A percentile compares a stretch with the other conserved stretches of the same genome.
Conservation (phyloP, 1,140 invertebrate species). For the Fopius arisanus region DNA sequence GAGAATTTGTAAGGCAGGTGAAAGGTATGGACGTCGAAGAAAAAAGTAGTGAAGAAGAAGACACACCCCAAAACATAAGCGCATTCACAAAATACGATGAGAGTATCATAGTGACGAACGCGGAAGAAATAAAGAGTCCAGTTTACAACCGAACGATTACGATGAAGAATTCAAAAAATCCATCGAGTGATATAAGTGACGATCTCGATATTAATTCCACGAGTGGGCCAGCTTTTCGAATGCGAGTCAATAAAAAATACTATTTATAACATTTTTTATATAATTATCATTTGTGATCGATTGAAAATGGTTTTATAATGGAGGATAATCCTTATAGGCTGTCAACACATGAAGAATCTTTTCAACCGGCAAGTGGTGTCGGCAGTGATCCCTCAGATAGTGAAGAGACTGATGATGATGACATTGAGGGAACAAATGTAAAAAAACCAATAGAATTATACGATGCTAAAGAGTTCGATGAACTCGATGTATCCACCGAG, state of each 20-base stretch:
- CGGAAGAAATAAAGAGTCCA: constrained; percentile 57
- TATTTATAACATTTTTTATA: background rate
- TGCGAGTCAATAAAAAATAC: constrained; percentile 35
- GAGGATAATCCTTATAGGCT: constrained; percentile 29
- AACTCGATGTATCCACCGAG: constrained; percentile 82
- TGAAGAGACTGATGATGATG: constrained; percentile 57
- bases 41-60: constrained; percentile 49
- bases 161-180: constrained; percentile 37
- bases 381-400: constrained; percentile 56
- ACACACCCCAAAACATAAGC: constrained; percentile 39
- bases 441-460: constrained; percentile 72
- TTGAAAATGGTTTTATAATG: no score
- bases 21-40: constrained; percentile 44
- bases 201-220: constrained; percentile 44
- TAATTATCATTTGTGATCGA: constrained; percentile 3
- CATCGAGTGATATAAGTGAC: constrained; percentile 37
- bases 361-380: constrained; percentile 46
- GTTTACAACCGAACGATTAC: constrained; percentile 40
- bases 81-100: constrained; percentile 59
- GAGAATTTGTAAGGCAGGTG: background rate
- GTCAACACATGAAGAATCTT: constrained; percentile 37
- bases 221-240: constrained; percentile 41
- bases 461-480: constrained; percentile 85
- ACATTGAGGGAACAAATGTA: constrained; percentile 54
- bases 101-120: constrained; percentile 53